Evolutionary conservation across 1,140 invertebrate genomes (phyloP).

Genomic region (Listronotus oregonensis): DNA sequence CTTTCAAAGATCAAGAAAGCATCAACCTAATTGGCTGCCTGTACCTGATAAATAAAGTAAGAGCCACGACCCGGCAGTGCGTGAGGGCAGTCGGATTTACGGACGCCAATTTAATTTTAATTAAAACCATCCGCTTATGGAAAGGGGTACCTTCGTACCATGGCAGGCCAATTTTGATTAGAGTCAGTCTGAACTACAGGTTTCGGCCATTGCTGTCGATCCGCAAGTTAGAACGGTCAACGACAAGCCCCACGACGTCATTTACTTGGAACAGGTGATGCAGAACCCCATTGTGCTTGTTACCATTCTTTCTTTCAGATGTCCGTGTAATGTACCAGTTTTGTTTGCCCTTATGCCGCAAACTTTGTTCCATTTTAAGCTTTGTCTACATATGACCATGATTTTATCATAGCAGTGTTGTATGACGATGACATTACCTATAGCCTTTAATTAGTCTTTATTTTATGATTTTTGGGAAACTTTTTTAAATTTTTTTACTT

Average conservation of each 20-base stretch:
- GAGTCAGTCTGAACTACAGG: constrained; percentile 75
- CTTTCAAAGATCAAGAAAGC: constrained; percentile 91
- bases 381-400: too few relatives aligned
- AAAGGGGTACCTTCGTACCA: constrained; percentile 81
- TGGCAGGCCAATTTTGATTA: constrained; percentile 72
- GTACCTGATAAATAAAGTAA: constrained; percentile 72
- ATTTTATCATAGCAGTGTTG: too few relatives aligned
- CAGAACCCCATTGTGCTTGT: constrained; percentile 8
- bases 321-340: not conserved
- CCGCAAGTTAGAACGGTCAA: constrained; percentile 88
- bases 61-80: constrained; percentile 84
- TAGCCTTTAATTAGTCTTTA: too few relatives aligned
- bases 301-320: constrained; percentile 14
- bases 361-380: too few relatives aligned
- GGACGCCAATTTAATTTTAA: constrained; percentile 89
- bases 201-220: constrained; percentile 91
- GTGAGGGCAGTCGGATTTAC: constrained; percentile 84
- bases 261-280: constrained; percentile 88
- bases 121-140: constrained; percentile 96
- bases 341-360: too few relatives aligned
- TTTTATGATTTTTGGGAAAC: too few relatives aligned
- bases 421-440: too few relatives aligned
- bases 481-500: too few relatives aligned
- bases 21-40: constrained; percentile 91
- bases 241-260: constrained; percentile 86